phyloP scores from a whole-genome alignment of 2,797 vertebrate species.

The Lepilemur septentrionalis region DNA sequence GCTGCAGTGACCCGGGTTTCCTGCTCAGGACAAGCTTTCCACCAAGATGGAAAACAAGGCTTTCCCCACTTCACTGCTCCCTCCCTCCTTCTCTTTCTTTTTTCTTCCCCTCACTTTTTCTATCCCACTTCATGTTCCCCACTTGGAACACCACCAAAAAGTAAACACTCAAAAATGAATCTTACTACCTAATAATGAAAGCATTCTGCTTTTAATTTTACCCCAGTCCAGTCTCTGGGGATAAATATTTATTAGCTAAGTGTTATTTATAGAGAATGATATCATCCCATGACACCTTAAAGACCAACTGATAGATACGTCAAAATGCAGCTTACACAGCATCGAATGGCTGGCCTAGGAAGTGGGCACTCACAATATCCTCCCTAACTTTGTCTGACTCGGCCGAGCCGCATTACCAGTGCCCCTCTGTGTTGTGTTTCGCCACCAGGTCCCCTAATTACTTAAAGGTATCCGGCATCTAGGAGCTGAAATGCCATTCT shows the following conservation, averaged over 20 bases:
- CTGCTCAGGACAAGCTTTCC: not conserved
- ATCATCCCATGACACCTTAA: not conserved
- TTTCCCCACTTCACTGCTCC: not conserved
- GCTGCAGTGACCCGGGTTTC: not conserved
- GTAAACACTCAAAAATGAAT: not conserved
- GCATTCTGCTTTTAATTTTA: not conserved
- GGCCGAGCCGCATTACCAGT: not conserved
- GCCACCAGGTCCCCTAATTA: not conserved
- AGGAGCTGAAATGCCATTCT: not conserved
- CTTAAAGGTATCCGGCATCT: not conserved
- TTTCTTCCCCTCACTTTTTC: not conserved
- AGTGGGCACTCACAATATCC: not conserved
- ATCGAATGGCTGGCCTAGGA: not conserved
- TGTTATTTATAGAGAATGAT: not conserved
- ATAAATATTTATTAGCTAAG: not conserved
- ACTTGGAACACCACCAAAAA: not conserved
- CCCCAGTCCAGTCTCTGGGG: not conserved
- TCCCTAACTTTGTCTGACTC: not conserved
- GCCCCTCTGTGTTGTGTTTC: not conserved
- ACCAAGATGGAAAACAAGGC: not conserved
- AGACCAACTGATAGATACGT: not conserved
- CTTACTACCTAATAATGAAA: not conserved
- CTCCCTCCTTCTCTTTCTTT: no score
- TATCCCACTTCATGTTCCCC: not conserved
- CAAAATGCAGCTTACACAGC: not conserved